phyloP scores from a whole-genome alignment of 2,113 vertebrate species.

The Cathartes aura region DNA sequence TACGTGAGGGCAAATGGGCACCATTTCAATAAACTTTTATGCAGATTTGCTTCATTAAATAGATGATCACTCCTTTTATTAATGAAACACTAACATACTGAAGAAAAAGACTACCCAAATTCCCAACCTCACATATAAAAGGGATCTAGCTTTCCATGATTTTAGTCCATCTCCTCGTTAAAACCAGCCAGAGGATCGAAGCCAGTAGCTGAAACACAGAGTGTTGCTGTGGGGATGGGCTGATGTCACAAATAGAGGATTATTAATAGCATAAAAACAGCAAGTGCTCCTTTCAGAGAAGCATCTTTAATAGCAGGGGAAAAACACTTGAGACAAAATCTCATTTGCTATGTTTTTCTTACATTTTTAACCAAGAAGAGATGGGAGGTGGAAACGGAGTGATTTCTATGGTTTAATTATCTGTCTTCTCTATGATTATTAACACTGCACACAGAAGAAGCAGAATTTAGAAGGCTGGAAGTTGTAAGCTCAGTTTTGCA shows the following conservation, averaged over 20 bases:
- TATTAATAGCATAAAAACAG: constrained; percentile 66
- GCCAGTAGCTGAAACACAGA: not conserved
- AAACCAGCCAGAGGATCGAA: not conserved
- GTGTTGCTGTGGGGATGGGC: constrained; percentile 46
- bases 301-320: constrained; percentile 55
- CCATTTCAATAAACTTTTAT: not conserved
- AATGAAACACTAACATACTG: not conserved
- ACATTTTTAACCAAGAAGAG: not conserved
- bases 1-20: not conserved
- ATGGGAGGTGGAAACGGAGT: not conserved
- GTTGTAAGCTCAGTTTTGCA: not conserved
- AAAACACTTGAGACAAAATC: constrained; percentile 29
- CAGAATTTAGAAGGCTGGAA: not conserved
- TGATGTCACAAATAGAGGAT: constrained; percentile 50
- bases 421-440: constrained; percentile 9
- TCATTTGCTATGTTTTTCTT: constrained; percentile 48
- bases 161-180: not conserved
- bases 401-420: not conserved
- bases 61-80: not conserved
- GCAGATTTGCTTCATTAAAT: not conserved
- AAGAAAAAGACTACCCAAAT: not conserved
- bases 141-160: not conserved
- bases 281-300: constrained; percentile 38
- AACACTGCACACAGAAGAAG: not conserved
- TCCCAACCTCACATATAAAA: not conserved